Evolutionary conservation across 2,888 invertebrate genomes (phyloP).

Genomic region (Plebejus melissa): DNA sequence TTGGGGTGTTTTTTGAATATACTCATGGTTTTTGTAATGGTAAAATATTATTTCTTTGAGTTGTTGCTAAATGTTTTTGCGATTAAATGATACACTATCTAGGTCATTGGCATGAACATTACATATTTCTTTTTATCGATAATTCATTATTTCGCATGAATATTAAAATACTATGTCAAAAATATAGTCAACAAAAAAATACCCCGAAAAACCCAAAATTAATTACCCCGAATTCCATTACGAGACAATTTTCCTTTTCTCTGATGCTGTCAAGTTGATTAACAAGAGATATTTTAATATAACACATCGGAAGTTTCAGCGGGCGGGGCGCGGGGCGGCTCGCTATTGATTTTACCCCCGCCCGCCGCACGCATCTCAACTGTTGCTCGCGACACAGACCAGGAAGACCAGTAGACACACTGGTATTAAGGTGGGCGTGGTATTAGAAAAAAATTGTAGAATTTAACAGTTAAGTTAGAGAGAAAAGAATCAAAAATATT

Average conservation of each 20-base stretch:
- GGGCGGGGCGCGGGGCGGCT: slow-evolving; percentile 53
- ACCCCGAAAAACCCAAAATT: background rate
- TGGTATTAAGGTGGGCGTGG: background rate
- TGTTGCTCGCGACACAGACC: slow-evolving; percentile 62
- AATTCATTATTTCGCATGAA: background rate
- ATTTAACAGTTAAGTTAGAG: background rate
- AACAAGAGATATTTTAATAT: slow-evolving; percentile 38
- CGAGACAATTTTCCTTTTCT: background rate
- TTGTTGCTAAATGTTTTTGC: background rate
- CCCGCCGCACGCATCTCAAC: slow-evolving; percentile 67
- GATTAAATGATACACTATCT: background rate
- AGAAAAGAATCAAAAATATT: no score
- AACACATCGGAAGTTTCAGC: slow-evolving; percentile 51
- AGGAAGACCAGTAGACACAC: slow-evolving; percentile 36
- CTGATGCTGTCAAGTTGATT: slow-evolving; percentile 30
- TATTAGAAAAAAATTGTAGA: background rate
- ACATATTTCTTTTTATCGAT: no score
- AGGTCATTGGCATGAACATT: no score
- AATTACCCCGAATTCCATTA: background rate
- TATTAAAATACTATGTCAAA: background rate
- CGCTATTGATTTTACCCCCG: slow-evolving; percentile 68
- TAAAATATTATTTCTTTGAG: background rate
- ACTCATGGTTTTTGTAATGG: background rate
- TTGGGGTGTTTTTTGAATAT: background rate
- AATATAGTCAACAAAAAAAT: background rate